Evolutionary conservation across 2,888 invertebrate genomes (phyloP).

Genomic region (Syrista parreyssii): DNA sequence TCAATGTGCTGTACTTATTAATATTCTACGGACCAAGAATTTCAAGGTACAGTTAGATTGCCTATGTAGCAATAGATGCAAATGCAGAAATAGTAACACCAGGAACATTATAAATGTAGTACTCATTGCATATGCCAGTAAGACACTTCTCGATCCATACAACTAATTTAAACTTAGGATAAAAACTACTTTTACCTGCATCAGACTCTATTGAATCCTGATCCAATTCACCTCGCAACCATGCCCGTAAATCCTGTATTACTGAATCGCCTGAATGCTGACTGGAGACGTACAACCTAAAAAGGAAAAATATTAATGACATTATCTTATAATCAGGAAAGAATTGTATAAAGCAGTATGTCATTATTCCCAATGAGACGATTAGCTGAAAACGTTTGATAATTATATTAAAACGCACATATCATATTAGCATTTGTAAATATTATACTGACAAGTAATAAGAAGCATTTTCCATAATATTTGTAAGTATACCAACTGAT

Average conservation of each 20-base stretch:
- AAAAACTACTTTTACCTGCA: constrained; percentile 2
- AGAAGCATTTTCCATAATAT: neutral
- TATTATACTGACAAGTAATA: neutral
- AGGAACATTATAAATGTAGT: neutral
- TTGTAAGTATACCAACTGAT: neutral
- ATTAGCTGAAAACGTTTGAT: neutral
- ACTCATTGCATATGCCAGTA: too few species aligned
- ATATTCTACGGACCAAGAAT: neutral
- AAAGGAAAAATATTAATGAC: constrained; percentile 8
- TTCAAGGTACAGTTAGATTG: neutral
- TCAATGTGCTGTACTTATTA: neutral
- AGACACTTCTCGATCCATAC: too few species aligned
- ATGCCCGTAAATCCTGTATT: constrained; percentile 36
- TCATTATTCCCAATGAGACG: neutral
- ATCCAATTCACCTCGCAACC: constrained; percentile 39
- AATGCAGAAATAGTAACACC: neutral
- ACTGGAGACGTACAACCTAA: constrained; percentile 40
- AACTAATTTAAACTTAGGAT: neutral
- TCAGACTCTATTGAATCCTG: constrained; percentile 10
- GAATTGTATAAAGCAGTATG: neutral
- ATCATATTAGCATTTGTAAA: neutral
- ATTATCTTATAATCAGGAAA: neutral
- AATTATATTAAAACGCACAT: too few species aligned
- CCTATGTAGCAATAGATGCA: neutral
- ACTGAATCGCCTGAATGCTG: constrained; percentile 25